Base-by-base conservation (phyloP, 2,113 vertebrate genomes). In the Pterocles orientalis region DNA sequence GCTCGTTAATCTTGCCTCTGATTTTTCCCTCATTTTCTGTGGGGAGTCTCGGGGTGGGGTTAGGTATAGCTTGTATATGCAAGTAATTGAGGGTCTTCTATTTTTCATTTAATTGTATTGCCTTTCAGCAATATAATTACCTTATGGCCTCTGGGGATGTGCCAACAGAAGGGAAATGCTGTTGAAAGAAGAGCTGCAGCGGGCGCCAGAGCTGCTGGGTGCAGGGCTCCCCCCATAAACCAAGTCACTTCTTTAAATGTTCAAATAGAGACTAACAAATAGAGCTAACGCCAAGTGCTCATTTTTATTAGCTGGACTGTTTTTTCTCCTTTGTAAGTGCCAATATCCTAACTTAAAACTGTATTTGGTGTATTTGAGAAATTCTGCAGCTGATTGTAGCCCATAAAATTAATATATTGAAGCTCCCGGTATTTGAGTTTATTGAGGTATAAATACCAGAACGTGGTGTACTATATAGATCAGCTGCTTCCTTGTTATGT, bases 401-500 rank as follows among this genome's bases (percentile, higher is more conserved):
- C 78, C 89, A 29, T 92, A 91, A 92, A 95, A 91, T 84, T 79
- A 64, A 79, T 77, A 79, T 57, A 84, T 36, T 86, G 69, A 83
- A 33, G 48, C 69, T 94, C 50, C 61, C 18, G 13, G 43, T 70
- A 45, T 82, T 84, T 48, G 60, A 81, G 43, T 92, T 92, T 94
- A 91, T 88, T 92, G 64, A 92, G 85, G 68, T 92, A 88, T 92
- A 94, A 88, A 81, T 62, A 83, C 26, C 47, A 60, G 86, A 73
- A 64, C 0, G 5, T 60, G 56, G 9, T n/a, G 9, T 77, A 17
- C 54, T 88, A 0, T 54, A n/a, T 62, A 87, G 68, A 86, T 95
- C 93, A 88, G 47, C 76, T 94, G 43, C 80, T 86, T 93, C 72
- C 56, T 75, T 62, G 36, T 86, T 78, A 17, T 33, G 18, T 94